phyloP scores from a whole-genome alignment of 2,113 vertebrate species.

The Rhombomys opimus region DNA sequence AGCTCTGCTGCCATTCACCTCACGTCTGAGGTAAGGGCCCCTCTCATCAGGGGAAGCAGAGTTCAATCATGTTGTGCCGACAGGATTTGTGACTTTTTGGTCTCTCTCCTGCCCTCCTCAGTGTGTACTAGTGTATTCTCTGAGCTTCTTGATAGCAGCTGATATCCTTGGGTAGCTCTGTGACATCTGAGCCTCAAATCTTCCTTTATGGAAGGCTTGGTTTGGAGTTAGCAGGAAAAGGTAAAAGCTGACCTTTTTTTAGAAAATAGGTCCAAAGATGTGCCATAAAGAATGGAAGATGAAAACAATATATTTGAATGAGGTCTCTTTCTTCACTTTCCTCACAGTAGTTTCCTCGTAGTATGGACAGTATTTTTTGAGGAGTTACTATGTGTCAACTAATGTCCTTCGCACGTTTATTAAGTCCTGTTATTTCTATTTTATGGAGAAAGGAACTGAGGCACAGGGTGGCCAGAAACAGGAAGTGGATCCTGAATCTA shows the following conservation, averaged over 20 bases:
- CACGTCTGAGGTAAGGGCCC: not conserved
- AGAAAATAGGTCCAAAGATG: not conserved
- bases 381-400: not conserved
- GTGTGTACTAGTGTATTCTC: not conserved
- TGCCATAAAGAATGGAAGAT: not conserved
- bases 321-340: not conserved
- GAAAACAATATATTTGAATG: not conserved
- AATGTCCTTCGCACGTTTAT: not conserved
- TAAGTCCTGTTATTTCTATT: not conserved
- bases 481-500: not conserved
- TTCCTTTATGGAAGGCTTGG: not conserved
- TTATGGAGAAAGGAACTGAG: not conserved
- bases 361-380: not conserved
- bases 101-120: too few relatives aligned
- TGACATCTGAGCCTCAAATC: not conserved
- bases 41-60: not conserved
- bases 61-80: not conserved
- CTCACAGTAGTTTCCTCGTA: too few relatives aligned
- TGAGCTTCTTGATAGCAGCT: slow-evolving; percentile 20
- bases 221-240: not conserved
- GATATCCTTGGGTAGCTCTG: not conserved
- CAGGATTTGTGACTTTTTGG: not conserved
- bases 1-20: not conserved
- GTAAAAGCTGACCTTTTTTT: not conserved
- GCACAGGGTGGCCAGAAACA: not conserved